Base-by-base conservation (phyloP, 2,113 vertebrate genomes). In the Sterrhoptilus dennistouni region DNA sequence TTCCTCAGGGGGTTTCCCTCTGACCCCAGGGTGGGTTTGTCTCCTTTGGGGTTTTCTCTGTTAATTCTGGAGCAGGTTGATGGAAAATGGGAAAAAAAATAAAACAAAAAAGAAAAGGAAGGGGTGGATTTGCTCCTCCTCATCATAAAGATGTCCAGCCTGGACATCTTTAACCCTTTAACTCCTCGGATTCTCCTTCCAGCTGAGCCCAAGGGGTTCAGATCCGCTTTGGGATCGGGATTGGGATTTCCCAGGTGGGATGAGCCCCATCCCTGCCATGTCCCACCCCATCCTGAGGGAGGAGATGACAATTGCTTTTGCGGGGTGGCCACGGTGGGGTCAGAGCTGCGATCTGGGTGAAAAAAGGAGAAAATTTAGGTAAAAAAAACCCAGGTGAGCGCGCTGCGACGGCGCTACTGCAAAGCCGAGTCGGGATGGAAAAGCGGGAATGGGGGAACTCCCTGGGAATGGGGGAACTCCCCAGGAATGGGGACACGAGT, bases 371-470 rank as follows among this genome's bases (percentile, higher is more conserved):
- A 11, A 1, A 6, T 49, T 47, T 22, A 47, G 45, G 44, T 19
- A 22, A 24, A 49, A 49, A 52, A 13, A 1, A 5, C 42, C 42
- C 1, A 0, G 1, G 20, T 42, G 54, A 50, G 33, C 12, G 5
- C 3, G 24, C 59, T 5, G 45, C 2, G 61, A 33, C 36, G 49
- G 95, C 81, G 3, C 79, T 81, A 69, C 31, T 21, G 94, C 96
- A 28, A 97, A 98, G 97, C 96, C 95, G 94, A 96, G 92, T 85
- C 91, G 93, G 96, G 96, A 53, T 11, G 80, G 76, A 89, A 71
- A 96, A 97, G 97, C 96, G 63, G 56, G 33, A 4, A 13, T 0
- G 16, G 1, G 24, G 54, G 25, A 4, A 13, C 53, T 4, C 66
- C 57, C 49, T 1, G 57, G 90, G 94, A 35, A 9, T 0, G 9